These are phyloP conservation scores for Solea solea DNA, from an alignment of 2,113 vertebrate species.

Conservation along the genomic window DNA sequence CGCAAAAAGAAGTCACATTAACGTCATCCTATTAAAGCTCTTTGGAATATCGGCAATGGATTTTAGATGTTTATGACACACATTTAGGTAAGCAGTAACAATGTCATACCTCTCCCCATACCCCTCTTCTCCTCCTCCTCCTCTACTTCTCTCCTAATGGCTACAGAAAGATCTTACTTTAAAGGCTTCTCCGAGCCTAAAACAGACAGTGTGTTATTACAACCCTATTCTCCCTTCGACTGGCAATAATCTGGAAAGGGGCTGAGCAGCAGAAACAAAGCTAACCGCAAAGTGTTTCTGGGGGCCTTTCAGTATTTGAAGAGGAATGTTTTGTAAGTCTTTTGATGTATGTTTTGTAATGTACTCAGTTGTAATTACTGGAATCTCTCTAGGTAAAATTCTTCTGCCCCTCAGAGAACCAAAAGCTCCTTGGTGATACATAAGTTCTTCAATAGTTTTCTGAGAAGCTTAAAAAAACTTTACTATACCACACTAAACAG, in stretches of 20 bases:
- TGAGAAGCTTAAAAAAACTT: slow-evolving; percentile 20
- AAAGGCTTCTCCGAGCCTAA: slow-evolving; percentile 47
- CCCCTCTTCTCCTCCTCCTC: slow-evolving; percentile 2
- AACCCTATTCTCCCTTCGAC: slow-evolving; percentile 56
- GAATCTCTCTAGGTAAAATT: slow-evolving; percentile 43
- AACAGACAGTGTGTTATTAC: slow-evolving; percentile 60
- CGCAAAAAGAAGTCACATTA: no score
- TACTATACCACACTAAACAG: not conserved
- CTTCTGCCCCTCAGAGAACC: slow-evolving; percentile 28
- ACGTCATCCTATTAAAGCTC: no score
- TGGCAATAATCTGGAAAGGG: slow-evolving; percentile 65
- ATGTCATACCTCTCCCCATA: slow-evolving; percentile 16
- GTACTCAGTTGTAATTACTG: slow-evolving; percentile 55
- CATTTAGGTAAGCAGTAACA: slow-evolving; percentile 6
- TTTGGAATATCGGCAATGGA: not conserved
- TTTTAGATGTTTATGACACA: not conserved
- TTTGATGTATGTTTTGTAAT: slow-evolving; percentile 71
- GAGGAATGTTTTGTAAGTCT: slow-evolving; percentile 59
- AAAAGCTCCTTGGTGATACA: slow-evolving; percentile 38
- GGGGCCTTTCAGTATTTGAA: slow-evolving; percentile 43
- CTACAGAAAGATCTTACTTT: slow-evolving; percentile 35
- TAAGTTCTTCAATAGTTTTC: slow-evolving; percentile 25
- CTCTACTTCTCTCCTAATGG: slow-evolving; percentile 43
- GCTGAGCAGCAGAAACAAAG: slow-evolving; percentile 49
- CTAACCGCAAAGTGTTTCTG: slow-evolving; percentile 54